Base-by-base conservation (phyloP, 2,888 invertebrate species). In the Hydrotaea diabolus region DNA sequence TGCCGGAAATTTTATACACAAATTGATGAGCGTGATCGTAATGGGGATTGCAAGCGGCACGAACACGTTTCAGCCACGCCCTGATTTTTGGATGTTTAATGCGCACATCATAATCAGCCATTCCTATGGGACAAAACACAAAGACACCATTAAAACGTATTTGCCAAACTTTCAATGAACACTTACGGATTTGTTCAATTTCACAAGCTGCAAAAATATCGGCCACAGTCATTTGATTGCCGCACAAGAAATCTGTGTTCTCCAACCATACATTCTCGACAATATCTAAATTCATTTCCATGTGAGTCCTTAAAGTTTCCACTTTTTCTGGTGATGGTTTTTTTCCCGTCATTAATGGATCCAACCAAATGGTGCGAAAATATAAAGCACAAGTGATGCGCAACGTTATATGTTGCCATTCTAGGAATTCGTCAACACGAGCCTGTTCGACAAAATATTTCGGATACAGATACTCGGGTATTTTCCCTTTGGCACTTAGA, bases 201-300 rank as follows among this genome's bases (percentile, higher is more conserved):
- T 96, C 97, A 88, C 95, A 95, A 0, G 95, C 95, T 0, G 95
- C 96, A 86, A 96, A 93, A 77, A 97, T 91, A 91, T 97, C 97
- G 0, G 97, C 96, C 1, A 95, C 94, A 0, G 95, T 94, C 8
- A 96, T 92, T n/a, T 93, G 90, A 87, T 95, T 90, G 0, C 96
- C 95, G 0, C 93, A 93, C 13, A 96, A 93, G 26, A 94, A 89
- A 85, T 92, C 87, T 85, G 93, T 86, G 89, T 93, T 85, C 26
- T 93, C 94, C 53, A 95, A 90, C 95, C 95, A 95, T 77, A 94
- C 92, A 13, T 93, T 93, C 86, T 95, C 93, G 66, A 96, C 92
- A 17, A 93, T 90, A 84, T 94, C 94, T 64, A 96, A 90, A 21
- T 94, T 93, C 0, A 91, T 89, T 72, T 93, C 92, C 95, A 96